Evolutionary conservation across 2,113 vertebrate genomes (phyloP).

Genomic region (Melanerpes aurifrons): DNA sequence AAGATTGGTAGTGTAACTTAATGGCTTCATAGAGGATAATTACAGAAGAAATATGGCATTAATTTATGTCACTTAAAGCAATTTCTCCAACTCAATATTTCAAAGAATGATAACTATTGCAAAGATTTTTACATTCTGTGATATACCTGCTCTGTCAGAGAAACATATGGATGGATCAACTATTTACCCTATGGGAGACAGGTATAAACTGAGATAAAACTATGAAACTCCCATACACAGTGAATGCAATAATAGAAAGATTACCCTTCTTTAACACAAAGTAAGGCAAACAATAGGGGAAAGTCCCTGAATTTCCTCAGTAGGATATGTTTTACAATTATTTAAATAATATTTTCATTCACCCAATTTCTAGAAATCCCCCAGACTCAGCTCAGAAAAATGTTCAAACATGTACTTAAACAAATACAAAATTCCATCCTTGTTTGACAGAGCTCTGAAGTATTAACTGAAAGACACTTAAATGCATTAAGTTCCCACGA

Average conservation of each 20-base stretch:
- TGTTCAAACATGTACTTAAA: not conserved
- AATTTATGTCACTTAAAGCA: constrained; percentile 43
- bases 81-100: constrained; percentile 14
- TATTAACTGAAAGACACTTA: not conserved
- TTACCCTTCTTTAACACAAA: not conserved
- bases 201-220: not conserved
- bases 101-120: constrained; percentile 8
- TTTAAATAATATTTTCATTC: not conserved
- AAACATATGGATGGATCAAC: constrained; percentile 7
- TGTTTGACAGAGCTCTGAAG: not conserved
- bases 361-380: not conserved
- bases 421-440: not conserved
- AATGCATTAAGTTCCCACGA: not conserved
- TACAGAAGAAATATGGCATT: constrained; percentile 11
- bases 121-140: not conserved
- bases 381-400: not conserved
- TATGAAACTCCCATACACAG: not conserved
- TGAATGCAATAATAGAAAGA: not conserved
- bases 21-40: constrained; percentile 25
- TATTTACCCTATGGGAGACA: not conserved
- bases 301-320: not conserved
- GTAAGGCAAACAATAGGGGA: not conserved
- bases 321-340: not conserved
- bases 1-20: not conserved
- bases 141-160: not conserved